Evolutionary conservation across 2,888 invertebrate species (phyloP).

Genomic region (Papilio protenor): DNA sequence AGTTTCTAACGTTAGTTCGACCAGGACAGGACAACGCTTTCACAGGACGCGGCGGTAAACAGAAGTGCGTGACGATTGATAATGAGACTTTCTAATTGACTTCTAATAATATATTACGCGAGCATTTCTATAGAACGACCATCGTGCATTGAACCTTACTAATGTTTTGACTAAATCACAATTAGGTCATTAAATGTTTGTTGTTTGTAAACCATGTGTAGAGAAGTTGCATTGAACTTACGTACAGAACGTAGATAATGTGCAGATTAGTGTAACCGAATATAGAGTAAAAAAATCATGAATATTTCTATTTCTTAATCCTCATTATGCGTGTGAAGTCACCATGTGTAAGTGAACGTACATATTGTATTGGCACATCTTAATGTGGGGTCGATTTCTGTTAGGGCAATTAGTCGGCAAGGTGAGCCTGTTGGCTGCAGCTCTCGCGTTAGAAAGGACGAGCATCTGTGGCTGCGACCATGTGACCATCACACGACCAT

Average conservation of each 20-base stretch:
- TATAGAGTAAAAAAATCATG: neutral
- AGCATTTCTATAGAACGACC: neutral
- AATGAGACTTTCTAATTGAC: constrained; percentile 20
- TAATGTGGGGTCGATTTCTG: constrained; percentile 54
- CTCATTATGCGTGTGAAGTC: neutral
- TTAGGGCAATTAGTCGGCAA: constrained; percentile 61
- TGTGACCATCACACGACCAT: constrained; percentile 36
- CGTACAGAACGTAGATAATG: neutral
- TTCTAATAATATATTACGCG: neutral
- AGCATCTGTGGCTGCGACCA: constrained; percentile 29
- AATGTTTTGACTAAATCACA: neutral
- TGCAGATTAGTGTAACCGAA: neutral
- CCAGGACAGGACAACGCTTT: constrained; percentile 4
- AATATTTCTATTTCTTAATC: neutral
- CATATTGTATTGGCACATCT: constrained; percentile 44
- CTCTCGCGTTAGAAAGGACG: constrained; percentile 46
- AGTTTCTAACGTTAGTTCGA: neutral
- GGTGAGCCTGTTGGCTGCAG: constrained; percentile 58
- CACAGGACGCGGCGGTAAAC: constrained; percentile 16
- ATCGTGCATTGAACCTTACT: neutral
- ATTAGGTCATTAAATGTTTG: neutral
- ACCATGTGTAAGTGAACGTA: constrained; percentile 46
- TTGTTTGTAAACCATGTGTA: neutral
- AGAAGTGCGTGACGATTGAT: constrained; percentile 4
- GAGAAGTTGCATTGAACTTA: neutral